phyloP scores from a whole-genome alignment of 1,140 invertebrate genomes.

The Heliconius nattereri region DNA sequence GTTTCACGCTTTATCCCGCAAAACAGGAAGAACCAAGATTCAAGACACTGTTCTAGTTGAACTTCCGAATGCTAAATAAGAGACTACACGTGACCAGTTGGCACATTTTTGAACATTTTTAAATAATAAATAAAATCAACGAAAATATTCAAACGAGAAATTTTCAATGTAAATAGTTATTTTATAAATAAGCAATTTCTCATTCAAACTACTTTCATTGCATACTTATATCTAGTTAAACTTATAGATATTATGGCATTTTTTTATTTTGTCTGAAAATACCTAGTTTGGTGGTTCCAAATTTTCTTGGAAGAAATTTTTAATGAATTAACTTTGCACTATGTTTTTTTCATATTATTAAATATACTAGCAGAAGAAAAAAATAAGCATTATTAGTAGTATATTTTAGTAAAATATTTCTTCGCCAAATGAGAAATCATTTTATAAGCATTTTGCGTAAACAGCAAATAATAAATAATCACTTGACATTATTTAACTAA shows the following conservation, averaged over 20 bases:
- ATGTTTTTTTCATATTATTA: no score
- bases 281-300: not conserved
- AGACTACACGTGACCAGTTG: not conserved
- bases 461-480: not conserved
- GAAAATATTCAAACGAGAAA: conserved; percentile 79
- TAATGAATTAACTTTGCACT: no score
- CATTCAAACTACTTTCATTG: conserved; percentile 74
- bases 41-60: no score
- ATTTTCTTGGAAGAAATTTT: not conserved
- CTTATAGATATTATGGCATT: conserved; percentile 79
- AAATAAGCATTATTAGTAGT: no score
- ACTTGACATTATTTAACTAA: conserved; percentile 10
- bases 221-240: conserved; percentile 54
- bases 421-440: not conserved
- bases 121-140: conserved; percentile 32
- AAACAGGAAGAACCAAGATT: no score
- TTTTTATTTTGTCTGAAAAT: conserved; percentile 21
- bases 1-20: no score
- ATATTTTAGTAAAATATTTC: not conserved
- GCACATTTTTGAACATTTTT: conserved; percentile 34
- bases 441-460: not conserved
- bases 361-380: no score
- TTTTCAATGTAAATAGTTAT: conserved; percentile 36
- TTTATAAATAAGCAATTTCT: conserved; percentile 61
- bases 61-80: no score